Conservation (phyloP, 1,140 invertebrate species). For the Thaumetopoea pityocampa region DNA sequence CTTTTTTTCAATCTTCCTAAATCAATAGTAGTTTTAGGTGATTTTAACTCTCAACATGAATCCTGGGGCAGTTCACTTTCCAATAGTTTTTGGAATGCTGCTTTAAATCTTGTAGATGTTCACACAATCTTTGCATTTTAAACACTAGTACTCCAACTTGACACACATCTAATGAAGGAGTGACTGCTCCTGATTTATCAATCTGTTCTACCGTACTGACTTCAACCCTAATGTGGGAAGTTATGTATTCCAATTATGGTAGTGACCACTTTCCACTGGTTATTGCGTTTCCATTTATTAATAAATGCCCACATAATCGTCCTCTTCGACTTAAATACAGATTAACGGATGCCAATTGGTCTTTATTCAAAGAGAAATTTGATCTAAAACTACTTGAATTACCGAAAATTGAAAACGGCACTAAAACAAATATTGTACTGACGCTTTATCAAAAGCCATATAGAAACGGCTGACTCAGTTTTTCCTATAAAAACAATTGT, state of each 20-base stretch:
- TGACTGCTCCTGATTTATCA: conserved; percentile 20
- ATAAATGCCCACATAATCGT: neutral
- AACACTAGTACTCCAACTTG: conserved; percentile 24
- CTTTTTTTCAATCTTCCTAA: conserved; percentile 4
- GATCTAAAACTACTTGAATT: too few species aligned
- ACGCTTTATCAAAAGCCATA: too few species aligned
- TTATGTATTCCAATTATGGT: conserved; percentile 7
- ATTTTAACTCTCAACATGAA: conserved; percentile 18
- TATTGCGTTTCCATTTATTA: conserved; percentile 2
- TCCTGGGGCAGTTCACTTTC: conserved; percentile 13
- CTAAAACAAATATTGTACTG: too few species aligned
- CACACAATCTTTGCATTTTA: conserved; percentile 18
- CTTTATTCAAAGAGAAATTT: too few species aligned
- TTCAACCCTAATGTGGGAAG: conserved; percentile 12
- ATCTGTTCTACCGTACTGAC: conserved; percentile 18
- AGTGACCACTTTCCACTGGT: conserved; percentile 27
- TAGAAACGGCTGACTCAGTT: too few species aligned
- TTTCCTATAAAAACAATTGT: too few species aligned
- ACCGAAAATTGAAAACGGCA: too few species aligned
- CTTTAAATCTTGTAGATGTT: conserved; percentile 21
- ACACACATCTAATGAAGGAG: conserved; percentile 12
- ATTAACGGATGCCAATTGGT: too few species aligned
- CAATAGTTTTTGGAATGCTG: neutral
- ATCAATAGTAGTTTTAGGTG: conserved; percentile 14
- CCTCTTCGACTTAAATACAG: too few species aligned